Evolutionary conservation across 2,888 invertebrate genomes (phyloP), one percentile per base, ranked within the genome.

Genomic region (Tipula unca): DNA sequence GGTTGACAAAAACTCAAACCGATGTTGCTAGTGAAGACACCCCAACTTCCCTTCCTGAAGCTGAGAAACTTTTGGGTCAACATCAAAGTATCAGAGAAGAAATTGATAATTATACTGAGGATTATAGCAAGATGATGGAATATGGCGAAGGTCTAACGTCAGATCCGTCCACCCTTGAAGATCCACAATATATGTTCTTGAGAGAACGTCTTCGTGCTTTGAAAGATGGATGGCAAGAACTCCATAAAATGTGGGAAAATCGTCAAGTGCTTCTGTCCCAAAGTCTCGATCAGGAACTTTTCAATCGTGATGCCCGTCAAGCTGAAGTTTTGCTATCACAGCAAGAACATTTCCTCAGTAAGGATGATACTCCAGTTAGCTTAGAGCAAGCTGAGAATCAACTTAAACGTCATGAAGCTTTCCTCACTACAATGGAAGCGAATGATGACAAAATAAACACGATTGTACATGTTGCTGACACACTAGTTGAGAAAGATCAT

Each of bases 201-300:
- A 94, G 99, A 87, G 99, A 99, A 92, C 94, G 99, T 84, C 93
- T 99, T 88, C 99, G 98, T 93, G 99, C 99, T 0, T 92, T 99
- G 86, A 97, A 99, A 91, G 98, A 99, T 92, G 99, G 99, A 86
- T 99, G 99, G 99, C 97, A 98, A 87, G 99, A 99, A 90, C 92
- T 99, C 87, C 97, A 99, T 89, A 98, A 99, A 92, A 99, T 99
- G 99, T 99, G 99, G 99, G 99, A 98, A 91, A 99, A 99, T 92
- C 92, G 99, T 39, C 99, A 99, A 90, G 96, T 97, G 88, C 92
- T 99, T 88, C 92, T 99, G 29, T 96, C 98, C 0, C 98, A 99
- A 92, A 97, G 97, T 88, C 93, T 99, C 88, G 98, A 99, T 91
- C 93, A 97, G 88, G 98, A 98, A 91, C 94, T 99, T 91, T 95